Conservation (phyloP, 2,797 vertebrate species). For the Perodicticus potto region DNA sequence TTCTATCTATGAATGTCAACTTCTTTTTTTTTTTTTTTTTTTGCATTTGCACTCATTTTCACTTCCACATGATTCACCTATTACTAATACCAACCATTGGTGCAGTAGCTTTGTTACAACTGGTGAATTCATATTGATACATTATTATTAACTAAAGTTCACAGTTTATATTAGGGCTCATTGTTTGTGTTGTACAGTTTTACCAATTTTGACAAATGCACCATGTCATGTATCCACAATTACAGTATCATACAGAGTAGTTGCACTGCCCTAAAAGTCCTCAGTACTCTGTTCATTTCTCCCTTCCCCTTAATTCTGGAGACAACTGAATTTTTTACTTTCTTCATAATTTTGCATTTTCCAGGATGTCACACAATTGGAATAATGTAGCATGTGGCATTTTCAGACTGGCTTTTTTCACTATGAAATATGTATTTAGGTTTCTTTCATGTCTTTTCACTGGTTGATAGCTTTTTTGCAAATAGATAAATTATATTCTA, state of each 20-base stretch:
- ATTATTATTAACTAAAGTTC: background rate
- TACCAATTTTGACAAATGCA: background rate
- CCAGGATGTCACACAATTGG: background rate
- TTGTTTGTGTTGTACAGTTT: background rate
- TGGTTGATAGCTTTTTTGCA: background rate
- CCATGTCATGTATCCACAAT: no score
- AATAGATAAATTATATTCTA: background rate
- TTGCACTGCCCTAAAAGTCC: background rate
- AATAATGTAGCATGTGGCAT: background rate
- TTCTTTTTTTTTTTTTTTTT: background rate
- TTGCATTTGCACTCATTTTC: background rate
- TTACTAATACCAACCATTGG: background rate
- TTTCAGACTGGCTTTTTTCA: background rate
- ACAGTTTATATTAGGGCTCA: background rate
- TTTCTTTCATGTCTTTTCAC: background rate
- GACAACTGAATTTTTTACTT: background rate
- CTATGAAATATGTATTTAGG: background rate
- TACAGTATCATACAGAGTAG: background rate
- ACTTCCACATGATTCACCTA: background rate
- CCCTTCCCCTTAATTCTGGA: background rate
- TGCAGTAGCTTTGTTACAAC: background rate
- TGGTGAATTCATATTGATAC: background rate
- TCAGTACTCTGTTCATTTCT: background rate
- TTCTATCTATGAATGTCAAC: background rate
- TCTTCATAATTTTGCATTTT: background rate